A percentile compares a stretch with the other conserved stretches of the same genome.
These are phyloP conservation scores for Platygyra sinensis DNA, from an alignment of 64 coral and sea anemone species.

Conservation along the genomic window DNA sequence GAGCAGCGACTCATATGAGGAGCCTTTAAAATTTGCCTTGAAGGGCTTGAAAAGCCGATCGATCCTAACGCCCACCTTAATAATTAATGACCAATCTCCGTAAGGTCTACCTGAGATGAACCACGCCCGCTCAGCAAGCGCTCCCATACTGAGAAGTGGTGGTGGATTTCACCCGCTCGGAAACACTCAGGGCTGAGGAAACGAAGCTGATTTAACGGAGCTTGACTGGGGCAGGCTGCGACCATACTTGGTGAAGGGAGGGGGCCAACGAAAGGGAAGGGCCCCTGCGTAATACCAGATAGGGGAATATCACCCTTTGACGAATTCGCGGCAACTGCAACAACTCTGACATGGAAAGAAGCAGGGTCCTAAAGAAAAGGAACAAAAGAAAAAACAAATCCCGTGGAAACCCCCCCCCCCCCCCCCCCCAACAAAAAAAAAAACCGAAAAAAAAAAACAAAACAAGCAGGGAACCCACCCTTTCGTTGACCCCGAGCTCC, in stretches of 20 bases:
- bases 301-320: too few relatives aligned
- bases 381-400: background rate
- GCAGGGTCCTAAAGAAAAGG: background rate
- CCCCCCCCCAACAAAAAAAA: too few relatives aligned
- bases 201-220: too few relatives aligned
- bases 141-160: background rate
- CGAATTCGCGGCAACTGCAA: too few relatives aligned
- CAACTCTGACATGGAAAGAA: too few relatives aligned
- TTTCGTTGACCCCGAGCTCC: too few relatives aligned
- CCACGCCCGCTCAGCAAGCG: background rate
- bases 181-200: too few relatives aligned
- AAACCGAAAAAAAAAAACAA: too few relatives aligned
- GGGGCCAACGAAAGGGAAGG: background rate
- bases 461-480: background rate
- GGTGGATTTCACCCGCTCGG: too few relatives aligned
- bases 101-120: background rate
- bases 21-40: conserved; percentile 29
- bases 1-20: background rate
- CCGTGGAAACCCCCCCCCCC: too few relatives aligned
- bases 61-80: conserved; percentile 23
- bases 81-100: too few relatives aligned
- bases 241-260: background rate
- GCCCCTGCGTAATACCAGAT: background rate
- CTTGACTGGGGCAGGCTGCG: too few relatives aligned
- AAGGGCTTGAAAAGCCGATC: conserved; percentile 22